Evolutionary conservation across 2,113 vertebrate species (phyloP).

Genomic region (Cercopithecus mona): DNA sequence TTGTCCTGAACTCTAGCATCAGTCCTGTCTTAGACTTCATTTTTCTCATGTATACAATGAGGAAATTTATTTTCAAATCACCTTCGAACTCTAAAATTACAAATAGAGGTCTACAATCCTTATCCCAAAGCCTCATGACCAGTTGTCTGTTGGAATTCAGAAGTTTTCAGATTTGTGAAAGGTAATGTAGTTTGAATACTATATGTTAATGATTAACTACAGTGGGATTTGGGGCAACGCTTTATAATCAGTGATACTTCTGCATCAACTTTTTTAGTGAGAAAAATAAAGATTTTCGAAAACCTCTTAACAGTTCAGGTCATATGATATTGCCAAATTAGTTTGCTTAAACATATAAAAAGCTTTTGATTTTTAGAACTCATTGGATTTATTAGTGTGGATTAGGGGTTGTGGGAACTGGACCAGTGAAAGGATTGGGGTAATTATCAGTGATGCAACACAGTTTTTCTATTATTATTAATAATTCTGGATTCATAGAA

Average conservation of each 20-base stretch:
- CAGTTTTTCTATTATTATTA: not conserved
- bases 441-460: not conserved
- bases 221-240: not conserved
- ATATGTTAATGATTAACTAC: not conserved
- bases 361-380: not conserved
- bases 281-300: not conserved
- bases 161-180: not conserved
- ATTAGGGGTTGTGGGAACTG: not conserved
- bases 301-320: not conserved
- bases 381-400: not conserved
- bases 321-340: not conserved
- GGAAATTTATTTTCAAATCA: not conserved
- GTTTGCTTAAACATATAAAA: constrained; percentile 13
- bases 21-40: not conserved
- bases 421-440: not conserved
- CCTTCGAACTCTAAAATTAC: not conserved
- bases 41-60: not conserved
- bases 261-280: not conserved
- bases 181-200: not conserved
- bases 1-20: not conserved
- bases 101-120: not conserved
- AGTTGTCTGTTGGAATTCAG: not conserved
- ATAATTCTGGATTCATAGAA: not conserved
- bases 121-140: not conserved
- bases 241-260: not conserved